A percentile compares a stretch with the other conserved stretches of the same genome.
Evolutionary conservation across 2,888 invertebrate species (phyloP).

Genomic region (Cheilosia grossa): DNA sequence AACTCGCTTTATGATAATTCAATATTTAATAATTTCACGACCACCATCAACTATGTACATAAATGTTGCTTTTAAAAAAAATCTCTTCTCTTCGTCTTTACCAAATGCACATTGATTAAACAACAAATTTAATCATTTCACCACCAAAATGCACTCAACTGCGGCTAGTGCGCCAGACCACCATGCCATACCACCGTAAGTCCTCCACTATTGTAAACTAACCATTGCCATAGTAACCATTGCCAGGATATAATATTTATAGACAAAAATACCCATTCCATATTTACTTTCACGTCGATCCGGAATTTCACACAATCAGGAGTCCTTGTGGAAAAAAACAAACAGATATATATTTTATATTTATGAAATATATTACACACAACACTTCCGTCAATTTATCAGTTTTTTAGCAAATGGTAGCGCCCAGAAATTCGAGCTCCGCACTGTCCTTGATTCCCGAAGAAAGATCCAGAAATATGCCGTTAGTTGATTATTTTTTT

Average conservation of each 20-base stretch:
- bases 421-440: slow-evolving; percentile 83
- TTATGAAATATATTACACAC: slow-evolving; percentile 32
- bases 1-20: too few relatives aligned
- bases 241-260: slow-evolving; percentile 38
- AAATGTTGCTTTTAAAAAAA: not conserved
- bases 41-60: too few relatives aligned
- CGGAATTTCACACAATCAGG: slow-evolving; percentile 29
- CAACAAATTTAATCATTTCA: slow-evolving; percentile 15
- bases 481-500: slow-evolving; percentile 77
- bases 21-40: too few relatives aligned
- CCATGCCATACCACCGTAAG: slow-evolving; percentile 1
- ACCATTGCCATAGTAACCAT: slow-evolving; percentile 44
- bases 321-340: slow-evolving; percentile 35
- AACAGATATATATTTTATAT: slow-evolving; percentile 33
- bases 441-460: slow-evolving; percentile 84
- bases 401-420: slow-evolving; percentile 77
- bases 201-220: slow-evolving; percentile 2
- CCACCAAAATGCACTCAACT: slow-evolving; percentile 30
- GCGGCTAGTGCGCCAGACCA: slow-evolving; percentile 51
- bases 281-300: slow-evolving; percentile 33
- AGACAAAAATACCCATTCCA: slow-evolving; percentile 19
- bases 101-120: slow-evolving; percentile 57
- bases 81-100: not conserved
- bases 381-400: slow-evolving; percentile 7
- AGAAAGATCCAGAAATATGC: slow-evolving; percentile 83